Conservation (phyloP, 2,797 vertebrate genomes). For the Anabacerthia variegaticeps region DNA sequence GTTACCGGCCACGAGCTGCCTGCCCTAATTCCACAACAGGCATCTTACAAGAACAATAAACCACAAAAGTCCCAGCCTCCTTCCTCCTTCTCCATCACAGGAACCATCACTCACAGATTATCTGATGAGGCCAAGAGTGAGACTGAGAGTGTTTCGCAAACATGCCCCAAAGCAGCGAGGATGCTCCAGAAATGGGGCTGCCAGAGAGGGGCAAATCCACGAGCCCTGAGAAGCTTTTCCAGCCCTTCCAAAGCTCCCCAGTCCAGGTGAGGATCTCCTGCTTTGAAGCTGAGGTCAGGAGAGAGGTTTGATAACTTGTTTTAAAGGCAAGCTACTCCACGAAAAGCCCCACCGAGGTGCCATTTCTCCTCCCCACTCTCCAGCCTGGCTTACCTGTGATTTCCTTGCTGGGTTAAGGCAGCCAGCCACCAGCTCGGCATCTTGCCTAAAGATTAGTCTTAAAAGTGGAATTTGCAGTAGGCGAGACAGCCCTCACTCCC, state of each 20-base stretch:
- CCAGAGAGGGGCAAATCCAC: background rate
- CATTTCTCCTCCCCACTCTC: background rate
- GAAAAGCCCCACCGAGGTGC: background rate
- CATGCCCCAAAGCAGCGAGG: background rate
- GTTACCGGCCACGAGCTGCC: background rate
- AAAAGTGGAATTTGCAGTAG: conserved; percentile 44
- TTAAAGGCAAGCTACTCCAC: background rate
- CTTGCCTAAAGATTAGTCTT: conserved; percentile 30
- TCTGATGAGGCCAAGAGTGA: background rate
- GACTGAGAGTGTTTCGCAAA: background rate
- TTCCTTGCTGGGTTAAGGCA: background rate
- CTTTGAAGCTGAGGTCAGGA: background rate
- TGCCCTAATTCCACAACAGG: background rate
- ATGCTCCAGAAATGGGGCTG: background rate
- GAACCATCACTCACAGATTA: background rate
- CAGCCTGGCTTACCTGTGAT: background rate
- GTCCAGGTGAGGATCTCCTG: background rate
- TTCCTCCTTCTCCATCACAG: background rate
- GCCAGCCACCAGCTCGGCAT: background rate
- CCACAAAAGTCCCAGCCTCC: background rate
- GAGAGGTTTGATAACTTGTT: background rate
- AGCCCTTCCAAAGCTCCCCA: background rate
- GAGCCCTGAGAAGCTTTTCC: background rate
- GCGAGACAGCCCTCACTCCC: background rate
- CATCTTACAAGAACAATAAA: background rate